Percentiles rank a stretch among this genome's conserved stretches.
Evolutionary conservation across 2,888 invertebrate genomes (phyloP).

Genomic region (Nomada lathburiana): DNA sequence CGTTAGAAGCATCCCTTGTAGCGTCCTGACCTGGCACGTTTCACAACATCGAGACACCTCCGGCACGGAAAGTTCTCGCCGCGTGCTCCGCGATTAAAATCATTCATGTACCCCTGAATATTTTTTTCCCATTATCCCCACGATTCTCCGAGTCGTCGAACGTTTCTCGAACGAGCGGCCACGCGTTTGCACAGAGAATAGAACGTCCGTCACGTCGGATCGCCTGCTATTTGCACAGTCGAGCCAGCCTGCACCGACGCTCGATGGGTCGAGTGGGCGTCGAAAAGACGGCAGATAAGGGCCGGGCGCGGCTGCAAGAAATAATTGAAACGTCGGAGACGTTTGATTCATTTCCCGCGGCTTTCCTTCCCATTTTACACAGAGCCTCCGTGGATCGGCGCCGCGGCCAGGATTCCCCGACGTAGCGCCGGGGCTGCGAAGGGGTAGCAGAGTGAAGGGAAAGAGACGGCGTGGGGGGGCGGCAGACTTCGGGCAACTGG

Average conservation of each 20-base stretch:
- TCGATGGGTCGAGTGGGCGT: slow-evolving; percentile 14
- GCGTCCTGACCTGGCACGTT: no score
- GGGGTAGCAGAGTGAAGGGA: slow-evolving; percentile 18
- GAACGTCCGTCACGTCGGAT: slow-evolving; percentile 52
- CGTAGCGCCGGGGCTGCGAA: neutral
- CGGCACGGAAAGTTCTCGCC: no score
- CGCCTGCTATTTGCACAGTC: slow-evolving; percentile 50
- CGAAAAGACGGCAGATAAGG: slow-evolving; percentile 56
- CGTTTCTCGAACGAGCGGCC: slow-evolving; percentile 38
- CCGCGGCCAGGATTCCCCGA: slow-evolving; percentile 55
- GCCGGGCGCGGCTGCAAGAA: slow-evolving; percentile 73
- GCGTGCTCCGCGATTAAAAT: neutral
- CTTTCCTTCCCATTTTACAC: slow-evolving; percentile 81
- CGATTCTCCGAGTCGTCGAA: slow-evolving; percentile 30
- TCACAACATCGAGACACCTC: no score
- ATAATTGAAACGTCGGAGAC: slow-evolving; percentile 83
- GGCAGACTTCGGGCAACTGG: neutral
- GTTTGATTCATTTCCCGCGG: slow-evolving; percentile 83
- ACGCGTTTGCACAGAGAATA: slow-evolving; percentile 55
- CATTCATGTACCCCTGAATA: neutral
- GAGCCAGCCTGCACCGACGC: slow-evolving; percentile 33
- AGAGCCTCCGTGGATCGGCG: slow-evolving; percentile 72
- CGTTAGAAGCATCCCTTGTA: no score
- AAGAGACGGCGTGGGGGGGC: no score
- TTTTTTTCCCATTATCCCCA: neutral